Evolutionary conservation across 1,140 invertebrate genomes (phyloP), one percentile per base, ranked within the genome.

Genomic region (Zaprionus kolodkinae): DNA sequence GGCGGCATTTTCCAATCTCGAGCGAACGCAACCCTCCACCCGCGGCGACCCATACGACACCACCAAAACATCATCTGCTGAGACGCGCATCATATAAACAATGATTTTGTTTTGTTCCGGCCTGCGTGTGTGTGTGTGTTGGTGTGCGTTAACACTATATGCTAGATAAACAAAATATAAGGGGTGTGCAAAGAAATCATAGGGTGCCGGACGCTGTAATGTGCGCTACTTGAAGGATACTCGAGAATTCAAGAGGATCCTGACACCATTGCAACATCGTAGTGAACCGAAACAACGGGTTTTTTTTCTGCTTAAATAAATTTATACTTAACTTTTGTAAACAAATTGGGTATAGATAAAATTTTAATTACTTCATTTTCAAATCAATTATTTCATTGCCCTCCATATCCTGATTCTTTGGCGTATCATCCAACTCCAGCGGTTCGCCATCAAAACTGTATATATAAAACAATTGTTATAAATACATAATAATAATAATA

Each of bases 121-220:
- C 66, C 59, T 55, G 66, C 66, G 35, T 55, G 40, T 36, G 30
- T 61, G 60, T 77, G 64, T 59, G 59, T 52, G 68, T 36, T 21
- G 21, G 60, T 38, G 70, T 72, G 52, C 54, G 50, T 68, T 76
- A 76, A 64, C 55, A 55, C 48, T 79, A 80, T 84, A 80, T 80
- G 84, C 71, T 78, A 81, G 85, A 87, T 87, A 89, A 87, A 87
- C 84, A 87, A 80, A 78, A 70, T 80, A 84, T 75, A 80, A 84
- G 71, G 84, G 84, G 84, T 87, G 83, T 78, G 70, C 64, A 60
- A 66, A 66, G 69, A 68, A 68, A 61, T 81, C 72, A 79, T 74
- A 65, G 71, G 76, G 72, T 76, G 81, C 78, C 81, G 74, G 64
- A 72, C 45, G 69, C 67, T 70, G 72, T 38, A 33, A 65, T 52